These are phyloP conservation scores for Philaenus spumarius DNA, from an alignment of 1,140 invertebrate genomes.

Conservation along the genomic window DNA sequence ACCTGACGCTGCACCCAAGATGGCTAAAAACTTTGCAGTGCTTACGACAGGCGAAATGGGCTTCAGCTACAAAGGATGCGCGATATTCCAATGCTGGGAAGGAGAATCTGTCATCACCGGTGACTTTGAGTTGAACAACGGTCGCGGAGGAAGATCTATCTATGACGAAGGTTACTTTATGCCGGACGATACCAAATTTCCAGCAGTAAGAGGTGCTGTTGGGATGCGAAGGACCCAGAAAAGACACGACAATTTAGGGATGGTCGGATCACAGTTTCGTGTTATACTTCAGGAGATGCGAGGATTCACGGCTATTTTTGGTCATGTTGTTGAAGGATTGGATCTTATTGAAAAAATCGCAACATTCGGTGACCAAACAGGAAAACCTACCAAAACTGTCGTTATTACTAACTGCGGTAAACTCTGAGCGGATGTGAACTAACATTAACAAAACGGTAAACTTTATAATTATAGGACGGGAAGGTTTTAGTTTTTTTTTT, in stretches of 20 bases:
- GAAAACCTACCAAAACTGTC: slow-evolving; percentile 67
- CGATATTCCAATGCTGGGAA: slow-evolving; percentile 75
- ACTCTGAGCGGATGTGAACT: slow-evolving; percentile 36
- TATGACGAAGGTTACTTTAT: slow-evolving; percentile 71
- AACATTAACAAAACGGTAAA: no score
- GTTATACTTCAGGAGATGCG: slow-evolving; percentile 73
- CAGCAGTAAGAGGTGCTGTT: slow-evolving; percentile 66
- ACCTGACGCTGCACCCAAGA: slow-evolving; percentile 78
- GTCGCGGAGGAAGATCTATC: slow-evolving; percentile 67
- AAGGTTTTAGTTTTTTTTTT: no score
- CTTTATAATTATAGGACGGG: no score
- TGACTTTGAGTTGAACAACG: slow-evolving; percentile 73
- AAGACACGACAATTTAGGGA: slow-evolving; percentile 67
- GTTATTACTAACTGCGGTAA: slow-evolving; percentile 69
- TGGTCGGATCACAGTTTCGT: slow-evolving; percentile 78
- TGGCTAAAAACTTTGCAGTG: slow-evolving; percentile 82
- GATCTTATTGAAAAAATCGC: slow-evolving; percentile 74
- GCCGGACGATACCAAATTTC: slow-evolving; percentile 71
- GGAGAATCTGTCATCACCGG: slow-evolving; percentile 54
- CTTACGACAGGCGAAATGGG: slow-evolving; percentile 73
- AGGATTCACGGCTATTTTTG: slow-evolving; percentile 77
- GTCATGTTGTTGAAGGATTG: slow-evolving; percentile 70
- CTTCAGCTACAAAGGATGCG: slow-evolving; percentile 69
- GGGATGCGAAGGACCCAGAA: slow-evolving; percentile 78
- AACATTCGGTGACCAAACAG: slow-evolving; percentile 64